Conservation (phyloP, 2,113 vertebrate species). For the Brienomyrus longianalis region DNA sequence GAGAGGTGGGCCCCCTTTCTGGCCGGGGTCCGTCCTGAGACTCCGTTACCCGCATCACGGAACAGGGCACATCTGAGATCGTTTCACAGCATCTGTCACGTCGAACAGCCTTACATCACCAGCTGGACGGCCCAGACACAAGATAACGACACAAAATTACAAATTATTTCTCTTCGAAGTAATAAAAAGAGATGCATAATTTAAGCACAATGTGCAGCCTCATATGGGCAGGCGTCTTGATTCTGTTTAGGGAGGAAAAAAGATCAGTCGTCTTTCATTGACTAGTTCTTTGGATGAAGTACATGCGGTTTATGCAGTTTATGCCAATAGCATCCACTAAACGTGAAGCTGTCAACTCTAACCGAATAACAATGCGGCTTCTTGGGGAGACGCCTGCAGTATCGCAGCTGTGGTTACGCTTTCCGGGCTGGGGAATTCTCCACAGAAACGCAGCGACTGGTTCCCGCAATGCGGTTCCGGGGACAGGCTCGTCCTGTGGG, state of each 20-base stretch:
- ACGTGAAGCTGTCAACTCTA: background rate
- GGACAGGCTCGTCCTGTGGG: background rate
- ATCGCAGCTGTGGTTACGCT: background rate
- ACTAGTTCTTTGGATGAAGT: background rate
- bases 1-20: background rate
- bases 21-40: background rate
- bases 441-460: background rate
- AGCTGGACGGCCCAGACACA: background rate
- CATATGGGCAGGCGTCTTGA: background rate
- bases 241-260: background rate
- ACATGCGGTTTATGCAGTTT: background rate
- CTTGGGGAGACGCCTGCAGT: background rate
- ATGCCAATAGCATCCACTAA: background rate
- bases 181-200: background rate
- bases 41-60: background rate
- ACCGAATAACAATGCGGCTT: background rate
- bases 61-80: background rate
- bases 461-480: background rate
- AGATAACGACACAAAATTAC: background rate
- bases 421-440: background rate
- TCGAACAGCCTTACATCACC: background rate
- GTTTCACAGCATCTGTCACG: background rate
- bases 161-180: background rate
- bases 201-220: background rate
- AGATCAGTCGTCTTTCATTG: background rate